phyloP scores from a whole-genome alignment of 2,113 vertebrate genomes.

The Muntiacus reevesi region DNA sequence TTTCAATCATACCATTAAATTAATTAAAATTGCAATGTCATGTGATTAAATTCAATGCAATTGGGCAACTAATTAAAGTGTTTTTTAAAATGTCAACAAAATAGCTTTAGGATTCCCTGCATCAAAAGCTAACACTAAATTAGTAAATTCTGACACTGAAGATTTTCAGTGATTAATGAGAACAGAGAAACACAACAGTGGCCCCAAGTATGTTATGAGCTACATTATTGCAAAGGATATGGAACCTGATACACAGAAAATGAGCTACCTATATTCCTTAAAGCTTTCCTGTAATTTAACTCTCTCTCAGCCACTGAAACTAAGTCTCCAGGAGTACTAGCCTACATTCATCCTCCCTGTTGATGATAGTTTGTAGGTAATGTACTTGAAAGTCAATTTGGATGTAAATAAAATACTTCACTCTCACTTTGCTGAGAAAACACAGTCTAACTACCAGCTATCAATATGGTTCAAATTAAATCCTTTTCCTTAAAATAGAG shows the following conservation, averaged over 20 bases:
- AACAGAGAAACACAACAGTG: background rate
- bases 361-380: background rate
- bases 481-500: background rate
- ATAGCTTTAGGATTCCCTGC: background rate
- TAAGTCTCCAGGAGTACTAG: background rate
- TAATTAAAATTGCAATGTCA: background rate
- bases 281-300: background rate
- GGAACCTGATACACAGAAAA: background rate
- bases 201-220: background rate
- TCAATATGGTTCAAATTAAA: background rate
- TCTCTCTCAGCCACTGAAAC: background rate
- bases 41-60: background rate
- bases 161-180: background rate
- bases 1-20: background rate
- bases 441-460: background rate
- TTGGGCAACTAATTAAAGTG: background rate
- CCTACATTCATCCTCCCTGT: background rate
- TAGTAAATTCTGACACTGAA: background rate
- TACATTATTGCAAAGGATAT: background rate
- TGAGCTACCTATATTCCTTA: background rate
- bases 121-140: background rate
- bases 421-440: background rate
- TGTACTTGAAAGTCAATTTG: background rate
- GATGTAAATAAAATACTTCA: background rate
- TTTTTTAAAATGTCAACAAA: background rate